Base-by-base conservation (phyloP, 2,888 invertebrate genomes). In the Gisinianus flammeolus region DNA sequence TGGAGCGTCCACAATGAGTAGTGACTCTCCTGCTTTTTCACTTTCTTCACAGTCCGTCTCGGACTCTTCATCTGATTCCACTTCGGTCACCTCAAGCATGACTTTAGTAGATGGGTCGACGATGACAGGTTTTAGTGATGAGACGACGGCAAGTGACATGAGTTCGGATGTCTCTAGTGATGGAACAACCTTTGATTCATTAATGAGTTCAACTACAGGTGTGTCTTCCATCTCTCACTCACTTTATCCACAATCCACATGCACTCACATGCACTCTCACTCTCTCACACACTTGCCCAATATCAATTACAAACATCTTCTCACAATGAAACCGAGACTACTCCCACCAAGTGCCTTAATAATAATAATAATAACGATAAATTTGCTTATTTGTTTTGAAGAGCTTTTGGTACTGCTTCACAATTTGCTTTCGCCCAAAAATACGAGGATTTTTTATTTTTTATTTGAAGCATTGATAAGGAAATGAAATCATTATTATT, bases 131-230 rank as follows among this genome's bases (percentile, higher is more conserved):
- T 24, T 26, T 24, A 26, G 28, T 22, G 71, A 74, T 24, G 70
- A 62, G 30, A 82, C 78, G 24, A 83, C 80, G 67, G 74, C 78
- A 67, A 80, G 85, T 33, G 85, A 79, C 30, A 83, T 82, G 74
- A 69, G 26, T 64, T 58, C 82, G 35, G 76, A 79, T n/a, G 78
- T 76, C 19, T 69, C 69, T 54, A 44, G 68, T 19, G 62, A 56
- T n/a, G 79, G 70, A 79, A 56, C 75, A 22, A 77, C 69, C 35
- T 73, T 71, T 52, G 79, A 77, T 30, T 33, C 56, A 44, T 62
- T 68, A 26, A 67, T 73, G 28, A 77, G 73, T 33, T 58, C 66
- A 10, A 35, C 56, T n/a, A 26, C 33, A 30, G 75, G 72, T 64
- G 62, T 73, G 35, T 68, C 44, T 19, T 30, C 8, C 26, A 12